These are phyloP conservation scores for Amaurobius ferox DNA, from an alignment of 2,888 invertebrate species.

Conservation along the genomic window DNA sequence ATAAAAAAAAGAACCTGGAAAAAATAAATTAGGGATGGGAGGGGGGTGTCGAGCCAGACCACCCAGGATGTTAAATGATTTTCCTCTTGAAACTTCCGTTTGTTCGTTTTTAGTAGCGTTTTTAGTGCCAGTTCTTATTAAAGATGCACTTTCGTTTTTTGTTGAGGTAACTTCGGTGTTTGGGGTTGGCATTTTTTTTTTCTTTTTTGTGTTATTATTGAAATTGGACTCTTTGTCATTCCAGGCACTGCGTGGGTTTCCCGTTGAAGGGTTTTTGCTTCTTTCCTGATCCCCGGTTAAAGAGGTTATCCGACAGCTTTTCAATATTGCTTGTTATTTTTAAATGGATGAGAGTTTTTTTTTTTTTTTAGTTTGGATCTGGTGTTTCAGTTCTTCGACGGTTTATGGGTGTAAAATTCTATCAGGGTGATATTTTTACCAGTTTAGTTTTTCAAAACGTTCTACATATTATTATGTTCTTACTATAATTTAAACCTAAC, in stretches of 20 bases:
- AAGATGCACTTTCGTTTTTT: slow-evolving; percentile 23
- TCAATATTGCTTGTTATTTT: too few species aligned
- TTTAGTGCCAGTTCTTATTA: slow-evolving; percentile 69
- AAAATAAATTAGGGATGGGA: slow-evolving; percentile 25
- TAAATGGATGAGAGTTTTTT: too few species aligned
- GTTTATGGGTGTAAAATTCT: too few species aligned
- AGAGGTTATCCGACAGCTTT: too few species aligned
- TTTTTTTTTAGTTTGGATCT: too few species aligned
- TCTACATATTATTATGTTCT: too few species aligned
- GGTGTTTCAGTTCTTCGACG: too few species aligned
- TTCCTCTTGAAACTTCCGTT: slow-evolving; percentile 56
- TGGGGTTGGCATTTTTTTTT: not conserved
- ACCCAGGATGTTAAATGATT: slow-evolving; percentile 48
- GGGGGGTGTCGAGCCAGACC: slow-evolving; percentile 42
- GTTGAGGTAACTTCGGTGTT: not conserved
- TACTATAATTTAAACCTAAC: too few species aligned
- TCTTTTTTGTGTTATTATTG: not conserved
- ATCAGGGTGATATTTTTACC: too few species aligned
- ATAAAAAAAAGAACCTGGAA: slow-evolving; percentile 26
- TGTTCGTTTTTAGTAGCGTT: slow-evolving; percentile 50
- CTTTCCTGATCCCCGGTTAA: not conserved
- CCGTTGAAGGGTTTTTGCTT: slow-evolving; percentile 30
- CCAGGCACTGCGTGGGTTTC: slow-evolving; percentile 30
- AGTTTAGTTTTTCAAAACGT: too few species aligned
- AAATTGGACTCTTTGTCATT: not conserved